Evolutionary conservation across 2,888 invertebrate genomes (phyloP).

Genomic region (Eueremaeus valkanovi): DNA sequence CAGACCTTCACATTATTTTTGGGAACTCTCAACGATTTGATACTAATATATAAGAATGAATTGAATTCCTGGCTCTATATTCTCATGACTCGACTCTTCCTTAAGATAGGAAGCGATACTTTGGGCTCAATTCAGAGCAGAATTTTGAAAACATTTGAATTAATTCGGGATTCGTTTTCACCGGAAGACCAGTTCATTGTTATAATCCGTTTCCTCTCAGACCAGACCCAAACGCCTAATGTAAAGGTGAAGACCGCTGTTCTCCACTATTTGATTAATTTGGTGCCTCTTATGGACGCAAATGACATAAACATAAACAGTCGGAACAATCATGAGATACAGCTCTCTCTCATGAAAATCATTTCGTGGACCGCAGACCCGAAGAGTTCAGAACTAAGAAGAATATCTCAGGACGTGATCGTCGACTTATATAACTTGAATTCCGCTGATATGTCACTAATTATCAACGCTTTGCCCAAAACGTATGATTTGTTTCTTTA

Average conservation of each 20-base stretch:
- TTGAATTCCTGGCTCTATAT: conserved; percentile 90
- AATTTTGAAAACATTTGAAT: conserved; percentile 76
- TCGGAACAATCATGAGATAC: conserved; percentile 60
- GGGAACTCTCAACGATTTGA: conserved; percentile 85
- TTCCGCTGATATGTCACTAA: conserved; percentile 78
- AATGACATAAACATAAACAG: conserved; percentile 56
- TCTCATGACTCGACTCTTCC: conserved; percentile 76
- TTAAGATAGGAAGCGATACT: conserved; percentile 85
- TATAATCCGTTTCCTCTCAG: conserved; percentile 71
- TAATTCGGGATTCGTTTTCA: conserved; percentile 66
- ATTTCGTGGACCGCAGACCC: conserved; percentile 68
- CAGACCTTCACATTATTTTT: conserved; percentile 83
- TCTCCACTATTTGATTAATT: conserved; percentile 55
- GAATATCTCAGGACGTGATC: conserved; percentile 62
- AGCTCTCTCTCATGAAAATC: conserved; percentile 64
- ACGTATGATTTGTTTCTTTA: conserved; percentile 48
- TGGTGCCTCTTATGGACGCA: conserved; percentile 54
- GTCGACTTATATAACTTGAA: conserved; percentile 85
- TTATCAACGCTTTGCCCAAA: conserved; percentile 57
- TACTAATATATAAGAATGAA: conserved; percentile 77
- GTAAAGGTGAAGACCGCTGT: conserved; percentile 57
- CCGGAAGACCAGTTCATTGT: conserved; percentile 60
- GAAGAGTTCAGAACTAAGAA: conserved; percentile 63
- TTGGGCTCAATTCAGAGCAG: conserved; percentile 86
- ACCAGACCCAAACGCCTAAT: conserved; percentile 88